These are phyloP conservation scores for Electrona antarctica DNA, from an alignment of 2,113 vertebrate species.

Conservation along the genomic window DNA sequence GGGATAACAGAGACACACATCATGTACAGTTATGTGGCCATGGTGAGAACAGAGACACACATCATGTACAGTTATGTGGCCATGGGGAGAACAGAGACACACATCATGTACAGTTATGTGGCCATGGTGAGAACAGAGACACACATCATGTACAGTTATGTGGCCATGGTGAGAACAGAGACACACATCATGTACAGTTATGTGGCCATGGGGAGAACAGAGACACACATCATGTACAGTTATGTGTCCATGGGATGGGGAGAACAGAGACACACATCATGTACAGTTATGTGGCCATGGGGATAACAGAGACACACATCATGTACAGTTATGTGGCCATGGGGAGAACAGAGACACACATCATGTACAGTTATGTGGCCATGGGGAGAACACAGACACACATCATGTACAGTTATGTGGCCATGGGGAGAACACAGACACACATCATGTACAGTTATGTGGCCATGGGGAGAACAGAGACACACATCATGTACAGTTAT, in stretches of 20 bases:
- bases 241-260: conserved; percentile 49
- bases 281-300: conserved; percentile 52
- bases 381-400: conserved; percentile 35
- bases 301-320: conserved; percentile 36
- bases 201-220: conserved; percentile 48
- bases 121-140: conserved; percentile 37
- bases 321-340: conserved; percentile 49
- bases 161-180: conserved; percentile 42
- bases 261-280: conserved; percentile 27
- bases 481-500: conserved; percentile 47
- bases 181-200: conserved; percentile 44
- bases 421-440: conserved; percentile 36
- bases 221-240: conserved; percentile 39
- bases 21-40: conserved; percentile 49
- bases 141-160: conserved; percentile 47
- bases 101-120: conserved; percentile 49
- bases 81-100: conserved; percentile 37
- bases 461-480: conserved; percentile 39
- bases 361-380: conserved; percentile 47
- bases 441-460: conserved; percentile 49
- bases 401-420: conserved; percentile 48
- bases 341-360: conserved; percentile 40
- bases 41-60: conserved; percentile 36
- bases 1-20: conserved; percentile 40
- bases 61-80: conserved; percentile 48